Conservation (phyloP, 2,797 vertebrate species). For the Propithecus deckenii region DNA sequence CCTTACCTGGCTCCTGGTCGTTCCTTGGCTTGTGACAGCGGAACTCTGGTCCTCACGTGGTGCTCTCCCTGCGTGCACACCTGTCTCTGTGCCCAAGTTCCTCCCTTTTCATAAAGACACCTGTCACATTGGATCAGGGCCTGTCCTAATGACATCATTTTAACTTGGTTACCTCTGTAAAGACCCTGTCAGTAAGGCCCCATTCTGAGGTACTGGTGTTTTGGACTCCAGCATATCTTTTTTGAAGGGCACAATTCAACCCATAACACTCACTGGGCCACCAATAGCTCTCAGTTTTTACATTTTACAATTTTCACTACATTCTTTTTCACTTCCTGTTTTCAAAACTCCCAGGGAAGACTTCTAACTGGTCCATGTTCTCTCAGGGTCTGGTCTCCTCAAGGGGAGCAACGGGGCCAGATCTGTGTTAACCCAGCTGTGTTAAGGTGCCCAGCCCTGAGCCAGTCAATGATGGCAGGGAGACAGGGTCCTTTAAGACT, state of each 20-base stretch:
- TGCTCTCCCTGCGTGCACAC: neutral
- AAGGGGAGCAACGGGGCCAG: neutral
- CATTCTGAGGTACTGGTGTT: neutral
- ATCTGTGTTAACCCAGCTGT: neutral
- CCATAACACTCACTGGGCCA: neutral
- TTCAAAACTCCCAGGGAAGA: neutral
- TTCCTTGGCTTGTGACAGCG: neutral
- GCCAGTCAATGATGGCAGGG: neutral
- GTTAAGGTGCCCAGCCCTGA: neutral
- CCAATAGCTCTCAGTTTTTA: neutral
- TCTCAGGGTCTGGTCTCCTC: neutral
- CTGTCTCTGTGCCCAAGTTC: neutral
- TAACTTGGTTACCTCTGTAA: neutral
- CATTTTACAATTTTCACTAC: neutral
- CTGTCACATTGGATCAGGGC: neutral
- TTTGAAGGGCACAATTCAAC: neutral
- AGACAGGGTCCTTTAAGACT: neutral
- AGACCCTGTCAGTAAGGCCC: neutral
- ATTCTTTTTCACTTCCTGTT: neutral
- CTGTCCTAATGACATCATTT: neutral
- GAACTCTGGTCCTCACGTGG: accelerated
- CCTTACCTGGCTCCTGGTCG: neutral
- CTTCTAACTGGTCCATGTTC: neutral
- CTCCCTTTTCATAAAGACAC: neutral
- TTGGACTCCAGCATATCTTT: neutral